phyloP scores from a whole-genome alignment of 2,797 vertebrate species.

The Macropus fuliginosus region DNA sequence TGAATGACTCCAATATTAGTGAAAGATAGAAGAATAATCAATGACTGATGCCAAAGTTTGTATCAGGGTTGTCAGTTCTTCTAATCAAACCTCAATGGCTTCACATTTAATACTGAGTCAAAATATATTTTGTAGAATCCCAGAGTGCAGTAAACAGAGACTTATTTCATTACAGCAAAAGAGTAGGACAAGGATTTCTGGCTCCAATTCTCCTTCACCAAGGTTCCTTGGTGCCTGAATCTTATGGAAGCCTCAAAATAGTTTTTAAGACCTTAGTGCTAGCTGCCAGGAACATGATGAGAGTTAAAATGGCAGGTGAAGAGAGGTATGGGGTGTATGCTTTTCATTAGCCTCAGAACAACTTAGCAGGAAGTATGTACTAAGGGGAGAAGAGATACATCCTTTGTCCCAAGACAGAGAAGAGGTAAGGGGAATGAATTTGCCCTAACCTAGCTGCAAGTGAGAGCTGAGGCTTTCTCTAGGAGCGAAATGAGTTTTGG shows the following conservation, averaged over 20 bases:
- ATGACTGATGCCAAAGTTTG: not conserved
- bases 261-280: not conserved
- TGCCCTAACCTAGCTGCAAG: not conserved
- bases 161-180: not conserved
- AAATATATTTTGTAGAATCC: not conserved
- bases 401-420: not conserved
- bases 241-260: not conserved
- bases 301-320: not conserved
- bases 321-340: not conserved
- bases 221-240: not conserved
- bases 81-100: not conserved
- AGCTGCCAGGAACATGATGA: not conserved
- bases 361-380: not conserved
- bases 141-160: not conserved
- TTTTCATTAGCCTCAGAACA: not conserved
- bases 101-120: not conserved
- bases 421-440: not conserved
- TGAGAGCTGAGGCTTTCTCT: not conserved
- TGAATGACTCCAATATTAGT: not conserved
- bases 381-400: not conserved
- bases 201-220: not conserved
- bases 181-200: not conserved
- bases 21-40: not conserved
- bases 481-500: not conserved
- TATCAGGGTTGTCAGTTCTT: not conserved